These are phyloP conservation scores for Morpho helenor DNA, from an alignment of 2,888 invertebrate species.

Conservation along the genomic window DNA sequence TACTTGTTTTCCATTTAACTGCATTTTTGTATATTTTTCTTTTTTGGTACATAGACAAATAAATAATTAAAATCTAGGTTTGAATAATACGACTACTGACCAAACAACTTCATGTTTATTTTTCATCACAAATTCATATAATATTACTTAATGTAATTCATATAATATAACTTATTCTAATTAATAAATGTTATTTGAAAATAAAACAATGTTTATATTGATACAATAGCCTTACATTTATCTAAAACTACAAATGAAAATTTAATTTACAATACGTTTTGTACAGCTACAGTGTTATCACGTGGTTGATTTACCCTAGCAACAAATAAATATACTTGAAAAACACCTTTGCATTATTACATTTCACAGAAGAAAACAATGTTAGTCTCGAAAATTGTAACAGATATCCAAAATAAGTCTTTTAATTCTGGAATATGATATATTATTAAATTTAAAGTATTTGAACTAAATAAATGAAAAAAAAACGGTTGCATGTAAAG, in stretches of 20 bases:
- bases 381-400: too few species aligned
- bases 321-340: conserved; percentile 5
- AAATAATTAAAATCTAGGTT: too few species aligned
- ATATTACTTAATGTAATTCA: conserved; percentile 32
- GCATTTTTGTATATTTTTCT: too few species aligned
- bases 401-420: too few species aligned
- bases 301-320: conserved; percentile 63
- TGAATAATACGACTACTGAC: conserved; percentile 34
- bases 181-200: conserved; percentile 44
- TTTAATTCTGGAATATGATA: too few species aligned
- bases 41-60: too few species aligned
- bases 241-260: conserved; percentile 36
- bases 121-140: conserved; percentile 66
- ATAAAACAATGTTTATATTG: conserved; percentile 29
- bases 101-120: conserved; percentile 63
- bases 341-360: conserved; percentile 8
- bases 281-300: conserved; percentile 62
- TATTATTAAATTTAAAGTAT: too few species aligned
- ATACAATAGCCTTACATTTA: conserved; percentile 47
- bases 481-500: too few species aligned
- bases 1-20: too few species aligned
- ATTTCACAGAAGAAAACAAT: too few species aligned
- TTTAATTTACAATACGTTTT: conserved; percentile 56
- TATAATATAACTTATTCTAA: conserved; percentile 2
- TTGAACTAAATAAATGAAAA: too few species aligned